These are phyloP conservation scores for Pluvianellus socialis DNA, from an alignment of 2,113 vertebrate species.

Conservation along the genomic window DNA sequence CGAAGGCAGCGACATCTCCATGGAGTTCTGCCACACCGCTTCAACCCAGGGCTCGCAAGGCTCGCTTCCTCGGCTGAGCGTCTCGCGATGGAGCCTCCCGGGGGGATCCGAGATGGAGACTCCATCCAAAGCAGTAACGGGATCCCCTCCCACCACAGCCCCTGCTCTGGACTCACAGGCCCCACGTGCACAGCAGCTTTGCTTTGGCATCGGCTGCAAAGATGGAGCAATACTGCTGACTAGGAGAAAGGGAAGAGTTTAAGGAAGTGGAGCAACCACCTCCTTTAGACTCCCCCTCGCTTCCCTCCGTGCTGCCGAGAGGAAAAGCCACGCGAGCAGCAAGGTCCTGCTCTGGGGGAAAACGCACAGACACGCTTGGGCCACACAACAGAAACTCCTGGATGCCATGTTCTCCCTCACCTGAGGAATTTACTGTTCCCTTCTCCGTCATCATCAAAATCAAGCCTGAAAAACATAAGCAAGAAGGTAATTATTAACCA, in stretches of 20 bases:
- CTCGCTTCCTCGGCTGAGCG: background rate
- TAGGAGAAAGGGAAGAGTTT: background rate
- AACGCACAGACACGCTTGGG: background rate
- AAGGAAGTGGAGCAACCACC: background rate
- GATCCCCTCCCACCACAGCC: background rate
- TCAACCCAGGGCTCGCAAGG: background rate
- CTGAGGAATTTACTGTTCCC: constrained; percentile 90
- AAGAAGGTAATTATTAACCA: background rate
- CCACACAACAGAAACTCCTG: rapidly evolving
- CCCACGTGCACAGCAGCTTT: background rate
- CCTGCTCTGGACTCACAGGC: background rate
- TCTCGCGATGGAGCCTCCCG: rapidly evolving
- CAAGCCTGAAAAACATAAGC: constrained; percentile 67
- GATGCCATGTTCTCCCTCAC: constrained; percentile 50
- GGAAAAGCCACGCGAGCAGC: background rate
- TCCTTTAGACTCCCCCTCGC: background rate
- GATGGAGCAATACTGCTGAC: background rate
- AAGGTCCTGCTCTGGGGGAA: background rate
- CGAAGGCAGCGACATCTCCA: rapidly evolving
- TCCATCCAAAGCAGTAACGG: background rate
- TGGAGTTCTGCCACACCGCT: rapidly evolving
- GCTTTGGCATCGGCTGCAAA: background rate
- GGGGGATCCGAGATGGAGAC: background rate
- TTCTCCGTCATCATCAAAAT: constrained; percentile 85
- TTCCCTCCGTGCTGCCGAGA: background rate